Evolutionary conservation across 2,797 vertebrate genomes (phyloP), one percentile per base, ranked within the genome.

Genomic region (Menidia menidia): DNA sequence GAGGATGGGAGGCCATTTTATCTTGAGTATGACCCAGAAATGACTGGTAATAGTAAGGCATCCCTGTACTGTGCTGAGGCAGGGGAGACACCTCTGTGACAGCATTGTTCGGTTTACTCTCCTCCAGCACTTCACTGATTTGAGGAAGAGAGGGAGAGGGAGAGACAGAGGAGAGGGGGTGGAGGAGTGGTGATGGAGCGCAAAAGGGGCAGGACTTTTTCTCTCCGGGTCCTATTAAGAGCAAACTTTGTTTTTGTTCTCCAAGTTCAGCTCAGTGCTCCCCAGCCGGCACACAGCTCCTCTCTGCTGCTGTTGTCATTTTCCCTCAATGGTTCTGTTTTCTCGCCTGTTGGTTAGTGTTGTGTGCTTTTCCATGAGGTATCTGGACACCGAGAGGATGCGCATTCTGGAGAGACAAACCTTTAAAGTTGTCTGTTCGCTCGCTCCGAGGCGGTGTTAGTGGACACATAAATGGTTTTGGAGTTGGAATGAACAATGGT

Each of bases 161-260:
- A 77, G 75, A 44, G 63, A 53, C 47, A 51, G 60, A 54, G 55
- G 39, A n/a, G 52, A 8, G 41, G 72, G 56, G 81, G 74, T 78
- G 87, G 83, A 79, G 89, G 83, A 84, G 83, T 86, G 87, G 82
- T 80, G 92, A 88, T 88, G 71, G 86, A 91, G 91, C 83, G 90
- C 85, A 89, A 92, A 92, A 85, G 92, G 93, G 93, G 93, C 92
- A 88, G 93, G 93, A 92, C 93, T 93, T 90, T 86, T 84, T 75
- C 84, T 87, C 90, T 86, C 82, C 62, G 76, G 80, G 76, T 90
- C 86, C 89, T 93, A 90, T 95, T 93, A 94, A 94, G 93, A 91
- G 91, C 91, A 94, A 95, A 95, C 92, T 94, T 95, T 94, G 88
- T 92, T 94, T 93, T 93, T 93, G 92, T 94, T 94, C 92, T 92